Evolutionary conservation across 1,140 invertebrate genomes (phyloP).

Genomic region (Andrena cerasifolii): DNA sequence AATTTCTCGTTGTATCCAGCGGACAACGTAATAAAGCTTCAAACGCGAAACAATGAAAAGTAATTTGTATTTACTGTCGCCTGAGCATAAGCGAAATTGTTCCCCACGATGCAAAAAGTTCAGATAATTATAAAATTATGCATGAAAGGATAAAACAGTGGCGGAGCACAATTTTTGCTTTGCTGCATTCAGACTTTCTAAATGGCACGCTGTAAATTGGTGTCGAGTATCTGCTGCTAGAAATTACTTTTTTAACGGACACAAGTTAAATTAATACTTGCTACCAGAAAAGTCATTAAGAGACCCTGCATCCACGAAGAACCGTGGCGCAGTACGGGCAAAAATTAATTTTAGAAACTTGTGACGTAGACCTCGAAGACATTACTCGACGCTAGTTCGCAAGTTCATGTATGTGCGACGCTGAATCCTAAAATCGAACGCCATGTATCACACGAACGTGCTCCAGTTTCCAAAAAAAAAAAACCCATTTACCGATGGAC

Average conservation of each 20-base stretch:
- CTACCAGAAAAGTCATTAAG: neutral
- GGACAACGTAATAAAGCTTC: neutral
- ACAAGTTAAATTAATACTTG: neutral
- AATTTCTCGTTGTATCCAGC: neutral
- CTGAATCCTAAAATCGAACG: neutral
- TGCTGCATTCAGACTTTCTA: neutral
- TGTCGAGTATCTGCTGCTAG: neutral
- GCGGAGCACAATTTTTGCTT: neutral
- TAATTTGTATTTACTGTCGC: neutral
- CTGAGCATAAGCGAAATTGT: neutral
- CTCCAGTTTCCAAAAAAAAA: neutral
- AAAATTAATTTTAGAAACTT: neutral
- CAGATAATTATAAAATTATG: neutral
- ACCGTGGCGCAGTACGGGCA: too few relatives aligned
- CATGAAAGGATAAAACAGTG: neutral
- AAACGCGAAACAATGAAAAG: neutral
- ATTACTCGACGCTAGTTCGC: neutral
- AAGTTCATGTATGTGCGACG: neutral
- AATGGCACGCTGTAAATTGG: neutral
- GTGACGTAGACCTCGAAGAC: neutral
- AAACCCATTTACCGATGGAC: too few relatives aligned
- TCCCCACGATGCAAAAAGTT: neutral
- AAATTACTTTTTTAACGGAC: neutral
- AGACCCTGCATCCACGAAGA: too few relatives aligned
- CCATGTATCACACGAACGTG: neutral